Percentiles rank a stretch among this genome's conserved stretches.
Evolutionary conservation across 2,113 vertebrate genomes (phyloP).

Genomic region (Nibea coibor): DNA sequence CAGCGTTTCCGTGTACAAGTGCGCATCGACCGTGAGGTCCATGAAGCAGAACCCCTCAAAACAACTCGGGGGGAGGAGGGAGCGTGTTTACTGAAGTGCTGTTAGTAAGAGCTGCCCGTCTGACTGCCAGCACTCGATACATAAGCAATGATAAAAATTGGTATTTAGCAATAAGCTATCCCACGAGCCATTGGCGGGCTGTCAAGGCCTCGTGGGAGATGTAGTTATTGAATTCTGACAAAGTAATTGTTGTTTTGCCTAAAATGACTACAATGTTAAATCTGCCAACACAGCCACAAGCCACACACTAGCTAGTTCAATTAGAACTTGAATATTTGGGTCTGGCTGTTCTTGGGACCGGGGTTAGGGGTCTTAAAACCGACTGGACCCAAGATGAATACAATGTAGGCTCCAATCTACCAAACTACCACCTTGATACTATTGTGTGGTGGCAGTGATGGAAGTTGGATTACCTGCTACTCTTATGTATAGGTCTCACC

Average conservation of each 20-base stretch:
- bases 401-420: background rate
- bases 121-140: background rate
- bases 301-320: background rate
- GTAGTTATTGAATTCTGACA: background rate
- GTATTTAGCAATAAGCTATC: background rate
- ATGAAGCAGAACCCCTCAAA: constrained; percentile 35
- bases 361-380: background rate
- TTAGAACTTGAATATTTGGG: background rate
- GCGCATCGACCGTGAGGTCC: constrained; percentile 10
- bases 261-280: background rate
- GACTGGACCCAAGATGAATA: background rate
- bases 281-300: background rate
- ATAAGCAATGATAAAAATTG: background rate
- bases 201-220: background rate
- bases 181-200: background rate
- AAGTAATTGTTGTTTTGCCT: background rate
- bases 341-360: no score
- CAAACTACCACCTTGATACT: background rate
- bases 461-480: background rate
- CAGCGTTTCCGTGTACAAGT: constrained; percentile 6
- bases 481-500: no score
- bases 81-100: constrained; percentile 6
- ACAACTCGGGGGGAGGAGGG: background rate
- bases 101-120: constrained; percentile 12
- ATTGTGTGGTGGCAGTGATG: background rate